Evolutionary conservation across 2,797 vertebrate genomes (phyloP), one percentile per base, ranked within the genome.

Genomic region (Chaunax sp.): DNA sequence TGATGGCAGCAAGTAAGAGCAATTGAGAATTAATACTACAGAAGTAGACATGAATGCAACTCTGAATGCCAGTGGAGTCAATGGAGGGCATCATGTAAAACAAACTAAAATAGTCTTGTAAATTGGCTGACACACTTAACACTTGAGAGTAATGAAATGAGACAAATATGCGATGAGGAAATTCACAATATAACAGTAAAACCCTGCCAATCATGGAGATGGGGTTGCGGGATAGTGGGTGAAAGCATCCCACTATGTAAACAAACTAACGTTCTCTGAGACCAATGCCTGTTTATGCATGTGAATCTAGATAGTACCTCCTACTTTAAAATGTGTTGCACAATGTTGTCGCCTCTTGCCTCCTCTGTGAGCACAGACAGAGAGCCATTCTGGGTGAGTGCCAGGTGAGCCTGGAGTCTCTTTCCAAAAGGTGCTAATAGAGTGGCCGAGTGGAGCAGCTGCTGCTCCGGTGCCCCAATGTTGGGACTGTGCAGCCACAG

Each of bases 381-480:
- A 72, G 49, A 74, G 72, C 45, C 56, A 53, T 56, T 55, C 69
- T 84, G 78, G 73, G 68, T 49, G 66, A 57, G 66, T 43, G 80
- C 72, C 75, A 87, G 82, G 78, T 84, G 73, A 89, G 69, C 58
- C 77, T 69, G 64, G 68, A 75, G 80, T 75, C 57, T 70, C 68
- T 80, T 82, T 83, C 78, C 63, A 81, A 84, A 85, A 92, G 89
- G 92, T 92, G 92, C 77, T 89, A 94, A 93, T 89, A 83, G 86
- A 86, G 81, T 70, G 44, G 82, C 71, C 74, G 55, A 22, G 54
- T 72, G 76, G 77, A 85, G 71, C 90, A 93, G 90, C 90, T 93
- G 92, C 90, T 91, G 89, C 92, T 90, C 86, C 72, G 67, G 60
- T 67, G 76, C 69, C 75, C 68, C 23, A 20, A 63, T 46, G 60